Percentiles rank a stretch among this genome's conserved stretches.
phyloP scores from a whole-genome alignment of 2,888 invertebrate species.

The Orchesella flavescens region DNA sequence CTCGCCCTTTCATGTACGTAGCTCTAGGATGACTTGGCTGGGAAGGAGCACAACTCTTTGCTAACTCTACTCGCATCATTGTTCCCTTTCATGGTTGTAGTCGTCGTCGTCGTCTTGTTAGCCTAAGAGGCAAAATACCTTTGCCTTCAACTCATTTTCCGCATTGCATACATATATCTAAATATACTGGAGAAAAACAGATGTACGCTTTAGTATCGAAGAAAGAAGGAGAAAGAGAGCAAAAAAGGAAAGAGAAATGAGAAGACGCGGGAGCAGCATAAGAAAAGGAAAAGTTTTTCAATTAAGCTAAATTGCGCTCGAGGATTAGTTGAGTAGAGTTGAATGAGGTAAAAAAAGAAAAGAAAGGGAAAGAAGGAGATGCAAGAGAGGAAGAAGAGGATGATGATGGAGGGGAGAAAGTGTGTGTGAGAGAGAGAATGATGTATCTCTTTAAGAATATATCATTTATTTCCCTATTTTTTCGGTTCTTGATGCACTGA shows the following conservation, averaged over 20 bases:
- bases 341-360: slow-evolving; percentile 15
- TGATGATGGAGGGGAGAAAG: not conserved
- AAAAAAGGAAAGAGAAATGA: not conserved
- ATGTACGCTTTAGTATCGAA: not conserved
- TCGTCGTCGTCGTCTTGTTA: not conserved
- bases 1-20: too few species aligned
- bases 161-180: too few species aligned
- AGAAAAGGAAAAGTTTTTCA: slow-evolving; percentile 57
- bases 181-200: not conserved
- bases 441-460: not conserved
- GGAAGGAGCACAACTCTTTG: too few species aligned
- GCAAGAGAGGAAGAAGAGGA: not conserved
- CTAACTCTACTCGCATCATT: too few species aligned
- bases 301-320: slow-evolving; percentile 62
- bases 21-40: too few species aligned
- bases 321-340: slow-evolving; percentile 49
- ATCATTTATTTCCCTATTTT: not conserved
- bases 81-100: too few species aligned
- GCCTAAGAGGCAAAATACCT: not conserved
- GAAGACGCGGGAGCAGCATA: not conserved
- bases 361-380: not conserved
- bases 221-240: not conserved
- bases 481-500: not conserved
- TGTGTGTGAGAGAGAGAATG: too few species aligned
- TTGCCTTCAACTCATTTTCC: not conserved